Conservation (phyloP, 2,797 vertebrate species). For the Pelochelys cantorii region DNA sequence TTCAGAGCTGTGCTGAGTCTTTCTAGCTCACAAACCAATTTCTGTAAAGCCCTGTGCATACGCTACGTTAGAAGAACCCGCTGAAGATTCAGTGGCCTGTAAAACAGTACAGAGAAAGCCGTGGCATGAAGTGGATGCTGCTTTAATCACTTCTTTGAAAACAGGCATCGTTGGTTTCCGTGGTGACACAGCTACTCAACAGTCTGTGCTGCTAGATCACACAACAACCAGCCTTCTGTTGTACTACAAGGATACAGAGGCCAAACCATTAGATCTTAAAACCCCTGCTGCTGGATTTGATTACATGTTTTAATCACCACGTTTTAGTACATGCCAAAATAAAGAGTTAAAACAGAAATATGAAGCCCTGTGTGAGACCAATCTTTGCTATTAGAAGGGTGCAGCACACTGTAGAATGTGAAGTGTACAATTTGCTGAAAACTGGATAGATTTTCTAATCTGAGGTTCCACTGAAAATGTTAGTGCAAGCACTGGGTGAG, state of each 20-base stretch:
- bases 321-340: neutral
- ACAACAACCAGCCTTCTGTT: neutral
- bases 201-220: neutral
- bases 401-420: neutral
- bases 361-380: neutral
- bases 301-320: neutral
- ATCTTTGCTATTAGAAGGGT: neutral
- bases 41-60: neutral
- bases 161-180: neutral
- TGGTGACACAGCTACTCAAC: neutral
- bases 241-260: neutral
- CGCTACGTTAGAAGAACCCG: neutral
- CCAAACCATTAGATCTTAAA: conserved; percentile 30
- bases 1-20: neutral
- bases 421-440: neutral
- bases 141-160: neutral
- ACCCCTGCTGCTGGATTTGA: neutral
- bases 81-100: neutral
- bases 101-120: neutral
- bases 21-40: neutral
- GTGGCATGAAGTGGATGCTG: neutral
- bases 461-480: neutral
- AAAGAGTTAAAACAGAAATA: neutral
- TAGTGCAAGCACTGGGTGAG: neutral
- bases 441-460: neutral